A percentile compares a stretch with the other conserved stretches of the same genome.
Evolutionary conservation across 2,113 vertebrate species (phyloP).

Genomic region (Embiotoca jacksoni): DNA sequence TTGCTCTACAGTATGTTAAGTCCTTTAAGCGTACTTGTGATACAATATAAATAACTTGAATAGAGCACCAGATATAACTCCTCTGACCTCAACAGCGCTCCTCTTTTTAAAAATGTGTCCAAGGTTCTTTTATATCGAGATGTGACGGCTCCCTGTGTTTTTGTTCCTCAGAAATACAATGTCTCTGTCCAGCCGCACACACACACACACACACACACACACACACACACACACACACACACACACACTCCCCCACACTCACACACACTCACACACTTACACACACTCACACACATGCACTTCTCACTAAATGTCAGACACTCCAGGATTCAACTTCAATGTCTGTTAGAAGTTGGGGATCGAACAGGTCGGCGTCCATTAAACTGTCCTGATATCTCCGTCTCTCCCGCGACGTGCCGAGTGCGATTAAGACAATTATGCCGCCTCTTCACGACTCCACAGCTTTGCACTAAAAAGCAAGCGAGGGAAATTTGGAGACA

Average conservation of each 20-base stretch:
- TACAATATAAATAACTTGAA: too few species aligned
- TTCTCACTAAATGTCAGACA: constrained; percentile 54
- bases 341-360: constrained; percentile 24
- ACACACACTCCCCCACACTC: constrained; percentile 20
- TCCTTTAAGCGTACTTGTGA: too few species aligned
- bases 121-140: too few species aligned
- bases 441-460: constrained; percentile 34
- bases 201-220: neutral
- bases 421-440: constrained; percentile 60
- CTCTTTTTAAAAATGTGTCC: too few species aligned
- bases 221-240: neutral
- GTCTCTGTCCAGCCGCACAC: neutral
- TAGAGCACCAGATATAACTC: too few species aligned
- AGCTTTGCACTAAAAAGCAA: constrained; percentile 16
- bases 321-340: constrained; percentile 35
- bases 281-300: neutral
- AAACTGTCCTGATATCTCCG: constrained; percentile 1
- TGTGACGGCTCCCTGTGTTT: too few species aligned
- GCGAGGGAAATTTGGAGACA: constrained; percentile 14
- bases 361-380: constrained; percentile 43
- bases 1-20: too few species aligned
- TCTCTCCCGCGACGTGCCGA: neutral
- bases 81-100: too few species aligned
- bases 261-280: neutral
- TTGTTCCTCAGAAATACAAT: too few species aligned